Base-by-base conservation (phyloP, 2,113 vertebrate genomes). In the Dicerorhinus sumatrensis region DNA sequence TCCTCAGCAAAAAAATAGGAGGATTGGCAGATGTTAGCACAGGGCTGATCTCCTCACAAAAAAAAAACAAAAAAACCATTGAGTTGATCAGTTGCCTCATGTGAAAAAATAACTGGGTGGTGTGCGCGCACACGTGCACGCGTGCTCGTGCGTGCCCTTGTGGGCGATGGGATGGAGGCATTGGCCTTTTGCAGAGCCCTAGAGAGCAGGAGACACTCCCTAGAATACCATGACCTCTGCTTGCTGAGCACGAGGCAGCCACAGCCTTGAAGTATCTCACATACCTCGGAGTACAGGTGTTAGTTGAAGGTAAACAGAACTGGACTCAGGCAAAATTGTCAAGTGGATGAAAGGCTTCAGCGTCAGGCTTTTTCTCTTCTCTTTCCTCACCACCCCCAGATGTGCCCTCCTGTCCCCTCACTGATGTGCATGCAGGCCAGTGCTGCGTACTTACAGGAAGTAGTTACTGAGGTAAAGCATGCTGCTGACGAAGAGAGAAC, bases 71-170 rank as follows among this genome's bases (percentile, higher is more conserved):
- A n/a, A 69, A 89, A 95, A 76, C 46, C 42, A 73, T 9, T 36
- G 82, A 77, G 29, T 84, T 31, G 72, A 58, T 95, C 31, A 31
- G 1, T 39, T 54, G n/a, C 8, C 31, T 54, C 48, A 2, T 8
- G 2, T 21, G 11, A 33, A 54, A 56, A 80, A 63, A 72, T n/a
- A 65, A 21, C 39, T 18, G 18, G 17, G 18, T 5, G 1, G 16
- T 8, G 4, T 2, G 3, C 10, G 2, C 31, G 20, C 14, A 18
- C 0, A 13, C 29, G 51, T 23, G 6, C 7, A 12, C 9, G 2
- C 83, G 36, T 33, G 1, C 5, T 2, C 18, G 1, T 3, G 0
- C 12, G 1, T 2, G 25, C 8, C 5, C 7, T 0, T 2, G 2
- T 11, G 14, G 48, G 72, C 0, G 0, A 2, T 31, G 31, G 0